These are phyloP conservation scores for Labeo rohita DNA, from an alignment of 2,113 vertebrate genomes.

Conservation along the genomic window DNA sequence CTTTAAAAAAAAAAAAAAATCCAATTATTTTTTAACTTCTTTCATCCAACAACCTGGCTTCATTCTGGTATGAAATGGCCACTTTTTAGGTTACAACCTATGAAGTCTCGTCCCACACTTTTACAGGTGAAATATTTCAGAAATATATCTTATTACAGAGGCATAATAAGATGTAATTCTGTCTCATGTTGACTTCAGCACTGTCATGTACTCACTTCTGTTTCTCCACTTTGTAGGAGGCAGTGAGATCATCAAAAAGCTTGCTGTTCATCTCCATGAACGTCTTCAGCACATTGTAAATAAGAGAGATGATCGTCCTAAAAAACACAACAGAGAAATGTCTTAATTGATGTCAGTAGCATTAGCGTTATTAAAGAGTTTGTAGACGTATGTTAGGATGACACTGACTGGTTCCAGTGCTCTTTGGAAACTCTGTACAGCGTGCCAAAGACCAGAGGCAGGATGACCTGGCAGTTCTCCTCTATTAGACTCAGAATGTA, in stretches of 20 bases:
- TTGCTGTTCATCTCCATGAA: slow-evolving; percentile 97
- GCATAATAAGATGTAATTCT: not conserved
- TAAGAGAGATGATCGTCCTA: slow-evolving; percentile 92
- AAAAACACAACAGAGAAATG: slow-evolving; percentile 3
- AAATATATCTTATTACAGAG: not conserved
- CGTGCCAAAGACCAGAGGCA: slow-evolving; percentile 89
- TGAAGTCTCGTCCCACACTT: not conserved
- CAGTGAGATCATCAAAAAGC: slow-evolving; percentile 91
- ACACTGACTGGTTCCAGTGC: slow-evolving; percentile 93
- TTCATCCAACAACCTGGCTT: not conserved
- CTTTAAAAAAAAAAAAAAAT: no score
- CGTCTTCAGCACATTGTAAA: slow-evolving; percentile 94
- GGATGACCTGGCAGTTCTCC: slow-evolving; percentile 91
- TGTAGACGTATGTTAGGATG: slow-evolving; percentile 6
- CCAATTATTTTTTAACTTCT: not conserved
- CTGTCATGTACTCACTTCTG: slow-evolving; percentile 85
- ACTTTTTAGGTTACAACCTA: not conserved
- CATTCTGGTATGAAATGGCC: not conserved
- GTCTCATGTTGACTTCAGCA: not conserved
- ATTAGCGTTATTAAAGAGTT: slow-evolving; percentile 10
- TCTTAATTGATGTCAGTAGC: not conserved
- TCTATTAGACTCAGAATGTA: slow-evolving; percentile 94
- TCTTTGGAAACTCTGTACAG: slow-evolving; percentile 94
- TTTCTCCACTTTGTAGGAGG: slow-evolving; percentile 93
- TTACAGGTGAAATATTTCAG: not conserved